These are phyloP conservation scores for Paraplagusia blochii DNA, from an alignment of 2,113 vertebrate genomes.

Conservation along the genomic window DNA sequence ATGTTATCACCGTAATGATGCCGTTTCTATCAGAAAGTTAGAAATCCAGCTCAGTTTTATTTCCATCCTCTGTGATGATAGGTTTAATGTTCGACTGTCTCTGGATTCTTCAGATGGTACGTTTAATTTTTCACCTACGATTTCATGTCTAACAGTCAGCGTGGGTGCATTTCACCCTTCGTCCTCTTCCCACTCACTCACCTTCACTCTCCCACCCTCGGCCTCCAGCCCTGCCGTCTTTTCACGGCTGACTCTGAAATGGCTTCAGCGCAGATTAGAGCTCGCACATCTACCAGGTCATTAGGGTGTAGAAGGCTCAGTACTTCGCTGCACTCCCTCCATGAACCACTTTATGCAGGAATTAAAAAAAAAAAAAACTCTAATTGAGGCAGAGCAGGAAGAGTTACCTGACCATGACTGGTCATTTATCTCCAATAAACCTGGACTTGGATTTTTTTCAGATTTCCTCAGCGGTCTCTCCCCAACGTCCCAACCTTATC, in stretches of 20 bases:
- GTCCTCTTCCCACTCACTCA: constrained; percentile 21
- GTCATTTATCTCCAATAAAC: constrained; percentile 1
- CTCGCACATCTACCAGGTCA: constrained; percentile 64
- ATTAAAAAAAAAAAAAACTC: constrained; percentile 11
- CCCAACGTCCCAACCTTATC: constrained; percentile 19
- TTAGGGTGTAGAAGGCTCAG: constrained; percentile 47
- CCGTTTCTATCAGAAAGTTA: too few relatives aligned
- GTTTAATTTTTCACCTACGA: constrained; percentile 6
- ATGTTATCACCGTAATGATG: too few relatives aligned
- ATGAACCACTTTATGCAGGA: neutral
- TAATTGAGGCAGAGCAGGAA: neutral
- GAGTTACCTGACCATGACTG: constrained; percentile 2
- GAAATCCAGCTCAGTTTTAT: too few relatives aligned
- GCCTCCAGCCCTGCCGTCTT: constrained; percentile 7
- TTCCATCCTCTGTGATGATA: too few relatives aligned
- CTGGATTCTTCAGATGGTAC: too few relatives aligned
- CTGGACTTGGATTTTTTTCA: neutral
- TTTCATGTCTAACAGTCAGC: neutral
- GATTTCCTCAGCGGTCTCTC: constrained; percentile 16
- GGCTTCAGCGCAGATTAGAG: constrained; percentile 60
- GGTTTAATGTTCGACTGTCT: too few relatives aligned
- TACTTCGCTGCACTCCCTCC: constrained; percentile 28
- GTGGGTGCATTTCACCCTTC: neutral
- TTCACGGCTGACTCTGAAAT: constrained; percentile 36
- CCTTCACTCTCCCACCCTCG: constrained; percentile 21